Evolutionary conservation across 2,797 vertebrate species (phyloP).

Genomic region (Denticeps clupeoides): DNA sequence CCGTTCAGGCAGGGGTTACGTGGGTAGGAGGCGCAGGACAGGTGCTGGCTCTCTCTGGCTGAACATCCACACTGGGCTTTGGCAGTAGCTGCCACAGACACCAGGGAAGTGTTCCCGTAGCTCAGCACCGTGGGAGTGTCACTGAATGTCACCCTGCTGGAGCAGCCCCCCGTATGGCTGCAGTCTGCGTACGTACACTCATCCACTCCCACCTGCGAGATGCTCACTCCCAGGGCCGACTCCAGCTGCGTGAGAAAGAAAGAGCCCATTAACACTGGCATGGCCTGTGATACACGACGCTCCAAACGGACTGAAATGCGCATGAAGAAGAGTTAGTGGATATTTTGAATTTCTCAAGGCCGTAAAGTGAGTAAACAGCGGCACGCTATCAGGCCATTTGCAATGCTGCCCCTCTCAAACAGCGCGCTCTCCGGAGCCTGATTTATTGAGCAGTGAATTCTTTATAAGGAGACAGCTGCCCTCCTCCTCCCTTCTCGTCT

Average conservation of each 20-base stretch:
- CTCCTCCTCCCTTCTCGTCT: constrained; percentile 4
- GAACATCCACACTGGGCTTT: constrained; percentile 61
- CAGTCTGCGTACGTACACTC: constrained; percentile 66
- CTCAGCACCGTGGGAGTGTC: constrained; percentile 55
- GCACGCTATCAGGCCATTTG: too few relatives aligned
- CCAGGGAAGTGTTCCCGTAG: constrained; percentile 56
- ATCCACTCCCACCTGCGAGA: constrained; percentile 69
- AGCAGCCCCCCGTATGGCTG: constrained; percentile 59
- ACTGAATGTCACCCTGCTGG: constrained; percentile 52
- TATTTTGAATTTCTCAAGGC: not conserved
- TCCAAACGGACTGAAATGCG: not conserved
- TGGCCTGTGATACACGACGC: not conserved
- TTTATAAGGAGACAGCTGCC: constrained; percentile 15
- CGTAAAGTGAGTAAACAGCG: not conserved
- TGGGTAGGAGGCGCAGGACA: constrained; percentile 64
- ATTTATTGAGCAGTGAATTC: constrained; percentile 29
- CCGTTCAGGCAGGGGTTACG: constrained; percentile 71
- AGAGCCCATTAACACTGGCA: not conserved
- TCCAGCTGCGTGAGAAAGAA: constrained; percentile 61
- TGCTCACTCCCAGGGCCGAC: constrained; percentile 54
- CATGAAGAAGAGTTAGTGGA: not conserved
- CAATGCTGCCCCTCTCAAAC: constrained; percentile 10
- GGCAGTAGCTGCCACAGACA: constrained; percentile 58
- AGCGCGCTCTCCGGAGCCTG: constrained; percentile 10
- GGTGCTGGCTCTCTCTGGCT: constrained; percentile 55